A percentile compares a stretch with the other conserved stretches of the same genome.
Conservation (phyloP, 64 coral and sea anemone genomes). For the Dendrophyllia cribrosa region DNA sequence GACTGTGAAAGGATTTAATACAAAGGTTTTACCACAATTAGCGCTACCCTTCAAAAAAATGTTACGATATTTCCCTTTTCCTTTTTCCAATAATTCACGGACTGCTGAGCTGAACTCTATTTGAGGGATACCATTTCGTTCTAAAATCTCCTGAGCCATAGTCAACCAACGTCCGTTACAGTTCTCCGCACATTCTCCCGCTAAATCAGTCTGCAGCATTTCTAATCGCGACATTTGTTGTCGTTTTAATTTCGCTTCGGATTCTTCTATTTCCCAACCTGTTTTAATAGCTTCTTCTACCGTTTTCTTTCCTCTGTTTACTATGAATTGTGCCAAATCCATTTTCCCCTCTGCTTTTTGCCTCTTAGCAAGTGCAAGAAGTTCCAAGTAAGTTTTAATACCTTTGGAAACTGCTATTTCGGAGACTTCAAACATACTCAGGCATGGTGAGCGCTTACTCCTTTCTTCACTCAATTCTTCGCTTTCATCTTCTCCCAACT, state of each 20-base stretch:
- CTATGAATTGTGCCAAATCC: constrained; percentile 62
- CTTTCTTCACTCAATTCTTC: background rate
- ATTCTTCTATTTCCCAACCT: constrained; percentile 42
- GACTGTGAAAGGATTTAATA: background rate
- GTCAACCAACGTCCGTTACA: constrained; percentile 51
- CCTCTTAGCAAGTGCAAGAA: constrained; percentile 46
- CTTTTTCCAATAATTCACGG: constrained; percentile 37
- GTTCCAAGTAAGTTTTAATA: constrained; percentile 32
- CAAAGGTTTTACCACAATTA: constrained; percentile 52
- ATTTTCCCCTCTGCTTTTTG: constrained; percentile 46
- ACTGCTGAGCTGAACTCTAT: constrained; percentile 25
- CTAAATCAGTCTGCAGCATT: constrained; percentile 15
- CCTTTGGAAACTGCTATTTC: constrained; percentile 48
- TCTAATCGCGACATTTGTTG: constrained; percentile 47
- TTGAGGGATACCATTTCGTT: constrained; percentile 24
- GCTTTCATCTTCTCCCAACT: background rate
- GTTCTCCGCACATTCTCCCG: constrained; percentile 29
- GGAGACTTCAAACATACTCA: constrained; percentile 61
- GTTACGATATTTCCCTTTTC: constrained; percentile 43
- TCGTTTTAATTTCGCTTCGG: constrained; percentile 33
- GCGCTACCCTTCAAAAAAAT: constrained; percentile 34
- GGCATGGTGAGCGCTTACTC: background rate
- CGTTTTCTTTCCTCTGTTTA: constrained; percentile 45
- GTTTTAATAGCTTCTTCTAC: constrained; percentile 59
- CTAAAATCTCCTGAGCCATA: constrained; percentile 5